Conservation (phyloP, 1,140 invertebrate genomes). For the Procambarus virginalis region DNA sequence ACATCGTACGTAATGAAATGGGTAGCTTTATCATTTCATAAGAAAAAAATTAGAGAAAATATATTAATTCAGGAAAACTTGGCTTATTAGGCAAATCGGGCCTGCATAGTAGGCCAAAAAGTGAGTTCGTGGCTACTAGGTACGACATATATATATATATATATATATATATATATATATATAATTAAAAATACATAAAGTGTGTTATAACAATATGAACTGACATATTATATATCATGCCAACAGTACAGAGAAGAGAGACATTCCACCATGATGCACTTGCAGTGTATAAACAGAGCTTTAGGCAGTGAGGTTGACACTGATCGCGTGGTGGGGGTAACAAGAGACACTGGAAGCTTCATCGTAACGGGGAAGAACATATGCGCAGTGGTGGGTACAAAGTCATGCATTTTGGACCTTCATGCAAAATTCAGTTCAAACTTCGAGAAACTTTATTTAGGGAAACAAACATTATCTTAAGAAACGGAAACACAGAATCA, state of each 20-base stretch:
- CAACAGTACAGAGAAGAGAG: background rate
- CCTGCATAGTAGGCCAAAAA: no score
- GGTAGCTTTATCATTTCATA: no score
- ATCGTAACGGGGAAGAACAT: background rate
- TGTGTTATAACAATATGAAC: background rate
- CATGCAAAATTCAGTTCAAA: background rate
- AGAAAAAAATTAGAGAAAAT: no score
- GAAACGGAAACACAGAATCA: background rate
- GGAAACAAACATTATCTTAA: background rate
- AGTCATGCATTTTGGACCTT: background rate
- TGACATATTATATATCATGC: background rate
- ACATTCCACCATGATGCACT: background rate
- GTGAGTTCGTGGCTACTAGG: no score
- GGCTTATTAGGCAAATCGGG: no score
- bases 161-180: constrained; percentile 19
- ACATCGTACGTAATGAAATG: no score
- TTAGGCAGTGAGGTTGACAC: background rate
- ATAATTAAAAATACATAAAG: background rate
- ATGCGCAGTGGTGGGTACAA: background rate
- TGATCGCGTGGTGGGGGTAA: background rate
- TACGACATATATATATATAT: constrained; percentile 16
- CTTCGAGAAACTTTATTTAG: background rate
- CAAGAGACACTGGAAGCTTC: background rate
- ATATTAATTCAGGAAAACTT: no score
- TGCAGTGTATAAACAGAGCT: background rate